Evolutionary conservation across 2,113 vertebrate genomes (phyloP).

Genomic region (Burhinus bistriatus): DNA sequence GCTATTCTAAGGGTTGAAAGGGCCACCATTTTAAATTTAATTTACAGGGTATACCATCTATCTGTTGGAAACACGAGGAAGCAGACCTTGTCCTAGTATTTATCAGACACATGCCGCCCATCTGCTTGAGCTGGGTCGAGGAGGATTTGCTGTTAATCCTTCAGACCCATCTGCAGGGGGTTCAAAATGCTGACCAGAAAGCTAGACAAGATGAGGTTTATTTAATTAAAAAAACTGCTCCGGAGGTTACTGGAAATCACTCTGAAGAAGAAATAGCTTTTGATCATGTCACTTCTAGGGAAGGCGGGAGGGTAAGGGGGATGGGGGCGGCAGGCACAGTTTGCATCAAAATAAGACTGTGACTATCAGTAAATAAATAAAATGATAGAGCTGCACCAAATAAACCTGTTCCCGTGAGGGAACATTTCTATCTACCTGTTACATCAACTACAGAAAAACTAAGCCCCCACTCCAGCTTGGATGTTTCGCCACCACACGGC

Average conservation of each 20-base stretch:
- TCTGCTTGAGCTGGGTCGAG: conserved; percentile 88
- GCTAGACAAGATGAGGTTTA: conserved; percentile 88
- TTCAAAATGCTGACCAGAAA: conserved; percentile 93
- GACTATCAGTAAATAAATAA: conserved; percentile 16
- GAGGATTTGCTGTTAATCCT: conserved; percentile 95
- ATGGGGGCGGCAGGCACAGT: conserved; percentile 8
- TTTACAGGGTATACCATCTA: conserved; percentile 79
- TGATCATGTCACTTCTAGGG: conserved; percentile 49
- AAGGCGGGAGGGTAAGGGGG: conserved; percentile 33
- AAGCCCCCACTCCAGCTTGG: background rate
- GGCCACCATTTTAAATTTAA: conserved; percentile 81
- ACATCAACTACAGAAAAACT: conserved; percentile 11
- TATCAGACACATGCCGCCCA: conserved; percentile 90
- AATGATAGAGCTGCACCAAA: background rate
- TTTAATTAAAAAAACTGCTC: conserved; percentile 85
- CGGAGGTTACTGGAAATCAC: conserved; percentile 81
- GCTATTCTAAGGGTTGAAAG: conserved; percentile 73
- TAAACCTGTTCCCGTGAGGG: background rate
- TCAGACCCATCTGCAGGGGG: conserved; percentile 90
- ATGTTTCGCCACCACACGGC: background rate
- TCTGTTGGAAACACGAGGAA: conserved; percentile 81
- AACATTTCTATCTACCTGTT: conserved; percentile 57
- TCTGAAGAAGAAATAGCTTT: conserved; percentile 76
- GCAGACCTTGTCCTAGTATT: conserved; percentile 78
- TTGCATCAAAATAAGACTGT: conserved; percentile 58